Evolutionary conservation across 2,888 invertebrate genomes (phyloP), one percentile per base, ranked within the genome.

Genomic region (Drosophila meridiana): DNA sequence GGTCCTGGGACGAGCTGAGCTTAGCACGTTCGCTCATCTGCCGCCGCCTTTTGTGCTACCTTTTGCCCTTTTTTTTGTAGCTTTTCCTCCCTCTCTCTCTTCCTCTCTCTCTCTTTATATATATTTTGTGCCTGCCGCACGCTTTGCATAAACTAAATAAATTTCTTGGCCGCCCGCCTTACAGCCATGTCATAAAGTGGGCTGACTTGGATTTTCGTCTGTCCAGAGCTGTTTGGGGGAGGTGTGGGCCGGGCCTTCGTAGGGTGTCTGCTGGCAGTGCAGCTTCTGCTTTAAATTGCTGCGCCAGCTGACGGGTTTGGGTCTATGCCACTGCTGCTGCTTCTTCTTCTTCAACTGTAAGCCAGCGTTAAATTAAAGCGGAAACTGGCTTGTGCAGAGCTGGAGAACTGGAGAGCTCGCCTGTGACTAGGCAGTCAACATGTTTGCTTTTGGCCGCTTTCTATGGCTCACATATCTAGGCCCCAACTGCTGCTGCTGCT

Each of bases 341-440:
- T 67, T n/a, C 40, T 62, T 68, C 52, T 55, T 42, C 14, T 13
- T 28, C 30, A 57, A 38, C 59, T 69, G 55, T 79, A 71, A 76
- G 77, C 82, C 85, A 73, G 86, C 85, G 80, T 85, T 87, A 89
- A 86, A 89, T 89, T 86, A 89, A 89, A 86, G 88, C 86, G 76
- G 82, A 87, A 87, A 85, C 89, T 82, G 87, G 82, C 83, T 87
- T 70, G 65, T 55, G 73, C 65, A 47, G 38, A 11, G 14, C 4
- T 14, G 34, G 8, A 14, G 40, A 14, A 40, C 2, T 32, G 30
- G 47, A 28, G 28, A 14, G 47, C 0, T 34, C 53, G 30, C 6
- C 14, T 20, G n/a, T 14, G 53, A 32, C 20, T 50, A 62, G 61
- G 53, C 70, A 57, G 65, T 56, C 74, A 84, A 68, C 82, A 82